phyloP scores from a whole-genome alignment of 2,797 vertebrate genomes.

The Cygnus olor region DNA sequence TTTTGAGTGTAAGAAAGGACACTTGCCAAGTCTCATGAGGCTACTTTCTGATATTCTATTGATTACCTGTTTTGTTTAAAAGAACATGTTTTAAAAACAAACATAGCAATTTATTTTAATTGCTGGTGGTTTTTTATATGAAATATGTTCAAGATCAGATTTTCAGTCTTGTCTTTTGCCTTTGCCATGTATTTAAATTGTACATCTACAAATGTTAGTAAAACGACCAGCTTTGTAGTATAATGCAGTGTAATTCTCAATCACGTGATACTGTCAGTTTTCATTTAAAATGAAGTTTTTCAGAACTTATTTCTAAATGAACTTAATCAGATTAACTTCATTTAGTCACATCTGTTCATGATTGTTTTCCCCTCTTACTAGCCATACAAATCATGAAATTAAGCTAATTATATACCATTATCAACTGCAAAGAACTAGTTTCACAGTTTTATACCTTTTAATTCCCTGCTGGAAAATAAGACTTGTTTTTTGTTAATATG shows the following conservation, averaged over 20 bases:
- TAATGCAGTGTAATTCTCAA: conserved; percentile 36
- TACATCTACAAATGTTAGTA: background rate
- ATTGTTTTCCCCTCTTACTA: conserved; percentile 71
- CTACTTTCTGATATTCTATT: background rate
- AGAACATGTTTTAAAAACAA: background rate
- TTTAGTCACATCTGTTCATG: conserved; percentile 73
- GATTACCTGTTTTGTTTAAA: background rate
- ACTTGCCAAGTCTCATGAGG: background rate
- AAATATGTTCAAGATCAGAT: background rate
- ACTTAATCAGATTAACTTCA: conserved; percentile 78
- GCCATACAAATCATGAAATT: conserved; percentile 77
- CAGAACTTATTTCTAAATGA: conserved; percentile 80
- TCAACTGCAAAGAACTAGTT: conserved; percentile 71
- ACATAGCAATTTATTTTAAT: background rate
- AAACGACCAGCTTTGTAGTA: background rate
- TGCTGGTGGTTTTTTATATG: background rate
- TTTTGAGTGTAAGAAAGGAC: background rate
- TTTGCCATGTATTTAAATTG: background rate
- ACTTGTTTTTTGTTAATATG: conserved; percentile 68
- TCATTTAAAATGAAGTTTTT: conserved; percentile 80
- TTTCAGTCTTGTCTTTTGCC: background rate
- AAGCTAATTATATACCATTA: conserved; percentile 77
- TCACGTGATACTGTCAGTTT: conserved; percentile 69
- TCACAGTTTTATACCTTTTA: conserved; percentile 73
- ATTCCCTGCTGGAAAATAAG: conserved; percentile 69